These are phyloP conservation scores for Lithosia quadra DNA, from an alignment of 2,888 invertebrate species.

Conservation along the genomic window DNA sequence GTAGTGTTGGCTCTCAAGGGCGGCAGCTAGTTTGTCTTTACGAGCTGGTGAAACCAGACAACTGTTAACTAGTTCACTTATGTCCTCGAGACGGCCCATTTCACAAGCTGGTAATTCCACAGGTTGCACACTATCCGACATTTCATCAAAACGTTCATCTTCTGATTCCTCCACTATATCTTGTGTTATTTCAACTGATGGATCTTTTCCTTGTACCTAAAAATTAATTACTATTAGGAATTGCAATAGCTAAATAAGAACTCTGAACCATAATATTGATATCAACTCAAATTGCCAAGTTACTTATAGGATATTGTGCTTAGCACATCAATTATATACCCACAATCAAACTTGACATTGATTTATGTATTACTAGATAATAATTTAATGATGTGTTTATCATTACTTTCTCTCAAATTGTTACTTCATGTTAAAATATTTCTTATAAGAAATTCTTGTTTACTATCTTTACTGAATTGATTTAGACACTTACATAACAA, in stretches of 20 bases:
- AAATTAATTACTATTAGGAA: slow-evolving; percentile 40
- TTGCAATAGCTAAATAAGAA: neutral
- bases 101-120: slow-evolving; percentile 98
- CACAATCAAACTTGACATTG: neutral
- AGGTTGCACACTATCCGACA: slow-evolving; percentile 97
- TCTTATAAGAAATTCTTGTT: neutral
- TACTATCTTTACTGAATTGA: neutral
- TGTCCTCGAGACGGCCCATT: slow-evolving; percentile 96
- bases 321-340: neutral
- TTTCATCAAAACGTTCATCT: slow-evolving; percentile 98
- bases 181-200: slow-evolving; percentile 98
- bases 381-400: neutral
- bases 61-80: slow-evolving; percentile 96
- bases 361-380: neutral
- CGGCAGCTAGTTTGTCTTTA: slow-evolving; percentile 97
- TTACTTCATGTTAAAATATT: neutral
- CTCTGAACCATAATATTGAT: neutral
- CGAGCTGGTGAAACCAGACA: slow-evolving; percentile 95
- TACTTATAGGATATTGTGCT: neutral
- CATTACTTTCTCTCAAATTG: neutral
- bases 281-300: neutral
- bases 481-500: slow-evolving; percentile 25
- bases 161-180: slow-evolving; percentile 98
- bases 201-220: slow-evolving; percentile 99
- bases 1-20: slow-evolving; percentile 97